These are phyloP conservation scores for Cheilosia urbana DNA, from an alignment of 2,888 invertebrate genomes.

Conservation along the genomic window DNA sequence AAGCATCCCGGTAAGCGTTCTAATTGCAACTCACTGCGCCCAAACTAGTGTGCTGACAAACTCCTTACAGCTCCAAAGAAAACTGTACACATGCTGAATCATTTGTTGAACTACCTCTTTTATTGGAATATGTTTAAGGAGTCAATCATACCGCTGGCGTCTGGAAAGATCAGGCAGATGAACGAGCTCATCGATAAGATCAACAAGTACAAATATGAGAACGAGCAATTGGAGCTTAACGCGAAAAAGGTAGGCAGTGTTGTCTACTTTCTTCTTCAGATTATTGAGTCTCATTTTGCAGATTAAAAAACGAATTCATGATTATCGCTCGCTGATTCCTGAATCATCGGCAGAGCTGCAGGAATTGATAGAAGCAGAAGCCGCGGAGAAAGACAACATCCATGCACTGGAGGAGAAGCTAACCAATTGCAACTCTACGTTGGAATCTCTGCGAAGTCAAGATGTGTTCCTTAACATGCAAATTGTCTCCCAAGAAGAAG, in stretches of 20 bases:
- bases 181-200: constrained; percentile 76
- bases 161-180: constrained; percentile 73
- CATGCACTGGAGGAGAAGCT: constrained; percentile 30
- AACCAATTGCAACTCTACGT: constrained; percentile 7
- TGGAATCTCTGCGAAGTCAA: constrained; percentile 59
- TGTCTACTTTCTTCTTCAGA: too few species aligned
- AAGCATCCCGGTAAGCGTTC: constrained; percentile 79
- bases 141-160: constrained; percentile 77
- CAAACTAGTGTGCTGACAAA: neutral
- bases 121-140: constrained; percentile 81
- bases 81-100: constrained; percentile 79
- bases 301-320: constrained; percentile 51
- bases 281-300: constrained; percentile 14
- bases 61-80: constrained; percentile 79
- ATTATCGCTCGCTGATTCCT: constrained; percentile 44
- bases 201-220: constrained; percentile 73
- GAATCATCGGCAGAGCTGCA: constrained; percentile 70
- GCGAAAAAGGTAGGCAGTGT: constrained; percentile 57
- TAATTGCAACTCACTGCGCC: neutral
- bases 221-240: constrained; percentile 68
- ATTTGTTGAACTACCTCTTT: constrained; percentile 80
- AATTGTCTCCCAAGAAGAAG: constrained; percentile 78
- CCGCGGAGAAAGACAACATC: constrained; percentile 32
- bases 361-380: constrained; percentile 51
- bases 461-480: constrained; percentile 76